phyloP scores from a whole-genome alignment of 2,113 vertebrate genomes.

The Poecile atricapillus region DNA sequence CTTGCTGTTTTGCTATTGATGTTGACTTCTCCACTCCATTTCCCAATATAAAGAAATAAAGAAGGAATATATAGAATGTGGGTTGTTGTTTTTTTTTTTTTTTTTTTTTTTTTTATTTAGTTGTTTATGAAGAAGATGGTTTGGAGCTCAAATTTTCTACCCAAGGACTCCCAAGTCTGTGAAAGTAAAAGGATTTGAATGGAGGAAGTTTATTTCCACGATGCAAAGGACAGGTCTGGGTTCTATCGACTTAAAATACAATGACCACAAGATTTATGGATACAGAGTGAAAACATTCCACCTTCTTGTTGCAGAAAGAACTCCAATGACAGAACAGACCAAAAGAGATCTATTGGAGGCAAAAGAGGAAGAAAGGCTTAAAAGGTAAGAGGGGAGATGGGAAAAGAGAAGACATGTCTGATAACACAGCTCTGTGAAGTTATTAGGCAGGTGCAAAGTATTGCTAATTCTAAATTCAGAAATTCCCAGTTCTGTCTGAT shows the following conservation, averaged over 20 bases:
- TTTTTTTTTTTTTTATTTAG: background rate
- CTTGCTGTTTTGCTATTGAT: constrained; percentile 34
- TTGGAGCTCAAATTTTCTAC: background rate
- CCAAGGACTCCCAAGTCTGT: background rate
- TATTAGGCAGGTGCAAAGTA: background rate
- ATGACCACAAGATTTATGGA: background rate
- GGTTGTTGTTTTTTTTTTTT: too few species aligned
- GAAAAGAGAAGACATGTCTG: background rate
- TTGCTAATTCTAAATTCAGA: background rate
- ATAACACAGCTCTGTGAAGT: background rate
- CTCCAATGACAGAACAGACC: background rate
- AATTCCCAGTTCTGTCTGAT: background rate
- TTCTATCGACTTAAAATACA: background rate
- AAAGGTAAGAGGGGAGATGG: constrained; percentile 1
- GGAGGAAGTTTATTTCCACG: background rate
- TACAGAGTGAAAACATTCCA: background rate
- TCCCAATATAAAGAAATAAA: constrained; percentile 49
- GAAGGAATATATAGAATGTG: background rate
- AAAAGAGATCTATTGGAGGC: background rate
- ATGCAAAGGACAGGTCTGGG: background rate
- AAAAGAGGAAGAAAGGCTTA: constrained; percentile 11
- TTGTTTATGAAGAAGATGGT: background rate
- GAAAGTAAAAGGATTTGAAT: background rate
- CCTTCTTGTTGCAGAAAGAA: background rate
- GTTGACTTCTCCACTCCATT: background rate